phyloP scores from a whole-genome alignment of 2,888 invertebrate species.

The Scaptomyza parva region DNA sequence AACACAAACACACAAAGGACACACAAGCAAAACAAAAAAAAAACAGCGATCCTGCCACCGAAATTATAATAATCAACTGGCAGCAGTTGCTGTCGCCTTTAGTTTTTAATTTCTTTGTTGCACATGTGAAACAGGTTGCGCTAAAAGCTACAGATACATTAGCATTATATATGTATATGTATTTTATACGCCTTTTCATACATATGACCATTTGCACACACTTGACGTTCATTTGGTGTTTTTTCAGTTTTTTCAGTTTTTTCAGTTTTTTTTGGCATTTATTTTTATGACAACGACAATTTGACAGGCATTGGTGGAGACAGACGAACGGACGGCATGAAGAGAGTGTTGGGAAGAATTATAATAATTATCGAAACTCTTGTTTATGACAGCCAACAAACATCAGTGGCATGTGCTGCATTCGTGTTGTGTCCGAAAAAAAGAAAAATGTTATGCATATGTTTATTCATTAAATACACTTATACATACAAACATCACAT shows the following conservation, averaged over 20 bases:
- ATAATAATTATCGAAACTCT: slow-evolving; percentile 71
- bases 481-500: background rate
- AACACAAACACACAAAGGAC: slow-evolving; percentile 15
- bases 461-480: slow-evolving; percentile 19
- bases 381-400: slow-evolving; percentile 54
- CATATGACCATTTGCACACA: slow-evolving; percentile 64
- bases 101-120: slow-evolving; percentile 31
- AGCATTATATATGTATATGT: slow-evolving; percentile 13
- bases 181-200: slow-evolving; percentile 6
- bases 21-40: slow-evolving; percentile 22
- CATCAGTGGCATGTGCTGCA: slow-evolving; percentile 54
- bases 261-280: slow-evolving; percentile 56
- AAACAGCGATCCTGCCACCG: slow-evolving; percentile 23
- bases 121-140: slow-evolving; percentile 69
- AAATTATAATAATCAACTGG: slow-evolving; percentile 51
- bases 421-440: slow-evolving; percentile 23
- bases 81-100: slow-evolving; percentile 20
- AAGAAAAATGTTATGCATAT: slow-evolving; percentile 6
- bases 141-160: slow-evolving; percentile 30
- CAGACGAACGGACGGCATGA: slow-evolving; percentile 39
- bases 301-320: slow-evolving; percentile 61
- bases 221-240: slow-evolving; percentile 54
- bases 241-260: slow-evolving; percentile 54
- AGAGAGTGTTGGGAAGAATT: slow-evolving; percentile 45
- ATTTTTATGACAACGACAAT: slow-evolving; percentile 74